Percentiles rank a stretch among this genome's conserved stretches.
phyloP scores from a whole-genome alignment of 2,797 vertebrate species.

The Benthosema pterotum region DNA sequence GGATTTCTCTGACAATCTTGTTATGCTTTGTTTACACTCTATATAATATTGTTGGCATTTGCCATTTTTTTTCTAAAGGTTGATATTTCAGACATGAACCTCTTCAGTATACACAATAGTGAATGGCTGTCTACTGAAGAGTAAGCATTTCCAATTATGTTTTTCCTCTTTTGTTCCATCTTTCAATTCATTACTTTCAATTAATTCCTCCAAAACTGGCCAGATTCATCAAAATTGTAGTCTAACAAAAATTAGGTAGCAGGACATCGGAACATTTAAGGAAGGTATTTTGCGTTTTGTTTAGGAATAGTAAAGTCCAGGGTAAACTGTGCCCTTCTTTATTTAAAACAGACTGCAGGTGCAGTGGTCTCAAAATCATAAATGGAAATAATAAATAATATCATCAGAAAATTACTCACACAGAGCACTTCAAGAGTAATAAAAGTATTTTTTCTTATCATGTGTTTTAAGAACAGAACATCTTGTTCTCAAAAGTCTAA shows the following conservation, averaged over 20 bases:
- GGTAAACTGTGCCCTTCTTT: background rate
- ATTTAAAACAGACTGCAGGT: too few species aligned
- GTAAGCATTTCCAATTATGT: conserved; percentile 46
- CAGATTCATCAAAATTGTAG: background rate
- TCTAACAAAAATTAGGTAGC: conserved; percentile 23
- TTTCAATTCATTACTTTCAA: conserved; percentile 39
- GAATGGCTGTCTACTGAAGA: conserved; percentile 63
- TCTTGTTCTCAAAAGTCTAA: too few species aligned
- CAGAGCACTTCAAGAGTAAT: too few species aligned
- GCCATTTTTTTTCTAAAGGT: conserved; percentile 73
- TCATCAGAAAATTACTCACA: too few species aligned
- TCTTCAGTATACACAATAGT: conserved; percentile 69
- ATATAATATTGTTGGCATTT: conserved; percentile 71
- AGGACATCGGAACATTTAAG: background rate
- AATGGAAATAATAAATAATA: too few species aligned
- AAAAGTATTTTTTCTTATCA: background rate
- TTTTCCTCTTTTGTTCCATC: conserved; percentile 36
- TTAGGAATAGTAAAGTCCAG: too few species aligned
- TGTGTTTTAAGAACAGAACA: background rate
- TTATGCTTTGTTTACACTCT: conserved; percentile 65
- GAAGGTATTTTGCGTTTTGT: too few species aligned
- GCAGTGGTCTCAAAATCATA: too few species aligned
- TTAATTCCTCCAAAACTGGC: conserved; percentile 20
- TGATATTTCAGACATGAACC: conserved; percentile 55
- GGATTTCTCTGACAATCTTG: conserved; percentile 48